These are phyloP conservation scores for Lysiphlebus fabarum DNA, from an alignment of 1,140 invertebrate species.

Conservation along the genomic window DNA sequence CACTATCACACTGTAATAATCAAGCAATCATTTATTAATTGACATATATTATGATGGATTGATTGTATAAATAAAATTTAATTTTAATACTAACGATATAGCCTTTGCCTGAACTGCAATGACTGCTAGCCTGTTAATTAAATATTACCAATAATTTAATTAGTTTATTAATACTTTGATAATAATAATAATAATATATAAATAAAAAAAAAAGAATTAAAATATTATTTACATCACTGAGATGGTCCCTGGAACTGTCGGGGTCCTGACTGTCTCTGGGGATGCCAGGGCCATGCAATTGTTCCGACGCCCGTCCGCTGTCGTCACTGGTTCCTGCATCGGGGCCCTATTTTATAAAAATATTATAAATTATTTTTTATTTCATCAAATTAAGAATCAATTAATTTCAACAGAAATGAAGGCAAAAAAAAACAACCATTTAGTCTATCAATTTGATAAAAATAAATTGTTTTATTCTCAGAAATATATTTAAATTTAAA, in stretches of 20 bases:
- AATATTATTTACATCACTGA: constrained; percentile 69
- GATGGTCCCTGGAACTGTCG: constrained; percentile 74
- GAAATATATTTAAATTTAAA: too few species aligned
- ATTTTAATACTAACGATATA: constrained; percentile 82
- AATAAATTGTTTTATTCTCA: neutral
- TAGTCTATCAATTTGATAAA: too few species aligned
- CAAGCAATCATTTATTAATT: constrained; percentile 36
- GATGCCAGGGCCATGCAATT: constrained; percentile 70
- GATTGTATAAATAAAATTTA: constrained; percentile 34
- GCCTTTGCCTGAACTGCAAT: constrained; percentile 83
- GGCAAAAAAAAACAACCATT: too few species aligned
- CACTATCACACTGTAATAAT: constrained; percentile 82
- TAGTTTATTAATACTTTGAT: neutral
- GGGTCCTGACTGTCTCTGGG: constrained; percentile 64
- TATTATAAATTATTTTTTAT: too few species aligned
- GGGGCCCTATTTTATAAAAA: constrained; percentile 56
- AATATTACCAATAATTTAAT: constrained; percentile 7
- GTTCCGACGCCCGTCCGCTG: constrained; percentile 72
- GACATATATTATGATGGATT: constrained; percentile 15
- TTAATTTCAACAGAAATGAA: too few species aligned
- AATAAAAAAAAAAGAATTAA: neutral
- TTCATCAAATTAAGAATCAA: too few species aligned
- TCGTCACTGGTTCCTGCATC: constrained; percentile 76
- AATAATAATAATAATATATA: neutral
- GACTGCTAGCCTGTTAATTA: constrained; percentile 71